Percentiles rank a stretch among this genome's conserved stretches.
These are phyloP conservation scores for Siniperca obscura DNA, from an alignment of 2,797 vertebrate species.

Conservation along the genomic window DNA sequence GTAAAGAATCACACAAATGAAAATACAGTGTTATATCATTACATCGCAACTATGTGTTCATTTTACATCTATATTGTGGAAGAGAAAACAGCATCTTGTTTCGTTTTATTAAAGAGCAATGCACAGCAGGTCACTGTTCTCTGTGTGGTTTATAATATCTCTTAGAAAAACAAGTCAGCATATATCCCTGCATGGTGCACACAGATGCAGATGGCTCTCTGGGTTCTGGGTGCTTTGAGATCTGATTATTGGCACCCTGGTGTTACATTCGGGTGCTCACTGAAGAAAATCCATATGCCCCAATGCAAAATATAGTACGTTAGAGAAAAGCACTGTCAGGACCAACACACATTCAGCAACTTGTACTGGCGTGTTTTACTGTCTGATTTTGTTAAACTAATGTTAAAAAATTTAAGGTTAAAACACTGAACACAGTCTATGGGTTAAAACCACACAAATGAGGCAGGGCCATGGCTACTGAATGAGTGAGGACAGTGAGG, in stretches of 20 bases:
- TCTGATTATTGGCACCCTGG: constrained; percentile 47
- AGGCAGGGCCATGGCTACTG: background rate
- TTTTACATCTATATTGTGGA: background rate
- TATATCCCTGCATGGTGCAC: constrained; percentile 5
- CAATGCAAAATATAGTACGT: background rate
- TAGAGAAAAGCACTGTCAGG: background rate
- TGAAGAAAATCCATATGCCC: constrained; percentile 39
- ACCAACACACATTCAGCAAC: background rate
- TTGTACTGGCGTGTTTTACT: background rate
- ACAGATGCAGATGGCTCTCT: constrained; percentile 32
- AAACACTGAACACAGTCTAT: background rate
- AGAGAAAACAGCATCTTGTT: background rate
- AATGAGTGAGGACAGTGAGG: background rate
- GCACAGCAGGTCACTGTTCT: background rate
- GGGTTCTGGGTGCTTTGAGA: constrained; percentile 5
- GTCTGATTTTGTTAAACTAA: background rate
- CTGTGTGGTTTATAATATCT: background rate
- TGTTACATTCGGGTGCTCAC: constrained; percentile 1
- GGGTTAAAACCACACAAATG: background rate
- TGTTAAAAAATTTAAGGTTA: background rate
- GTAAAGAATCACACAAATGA: constrained; percentile 50
- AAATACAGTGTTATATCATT: constrained; percentile 51
- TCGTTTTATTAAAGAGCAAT: background rate
- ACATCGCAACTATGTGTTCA: background rate
- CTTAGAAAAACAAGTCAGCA: background rate